Evolutionary conservation across 1,140 invertebrate genomes (phyloP).

Genomic region (Branchinecta lynchi): DNA sequence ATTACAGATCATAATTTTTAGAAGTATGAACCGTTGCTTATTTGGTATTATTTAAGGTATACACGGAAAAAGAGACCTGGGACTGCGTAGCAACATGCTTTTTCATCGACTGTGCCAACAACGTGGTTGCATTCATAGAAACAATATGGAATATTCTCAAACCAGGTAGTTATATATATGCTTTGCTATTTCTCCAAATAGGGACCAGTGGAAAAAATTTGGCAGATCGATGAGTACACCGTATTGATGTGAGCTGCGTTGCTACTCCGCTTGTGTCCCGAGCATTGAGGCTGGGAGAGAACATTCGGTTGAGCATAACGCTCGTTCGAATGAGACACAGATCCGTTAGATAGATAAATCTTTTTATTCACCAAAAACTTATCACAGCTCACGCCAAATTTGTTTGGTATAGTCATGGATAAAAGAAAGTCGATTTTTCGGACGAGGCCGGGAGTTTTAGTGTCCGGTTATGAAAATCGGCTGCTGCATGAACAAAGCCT

Average conservation of each 20-base stretch:
- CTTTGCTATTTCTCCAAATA: conserved; percentile 10
- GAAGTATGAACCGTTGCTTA: background rate
- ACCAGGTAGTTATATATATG: conserved; percentile 38
- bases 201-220: background rate
- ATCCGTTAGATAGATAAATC: too few relatives aligned
- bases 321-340: too few relatives aligned
- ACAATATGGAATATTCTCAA: conserved; percentile 81
- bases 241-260: background rate
- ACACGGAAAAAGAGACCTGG: conserved; percentile 57
- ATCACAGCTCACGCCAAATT: too few relatives aligned
- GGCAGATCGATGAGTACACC: background rate
- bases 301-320: too few relatives aligned
- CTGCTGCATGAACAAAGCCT: too few relatives aligned
- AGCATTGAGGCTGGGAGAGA: background rate
- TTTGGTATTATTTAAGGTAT: conserved; percentile 40
- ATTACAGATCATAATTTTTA: conserved; percentile 20
- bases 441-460: too few relatives aligned
- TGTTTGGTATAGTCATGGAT: too few relatives aligned
- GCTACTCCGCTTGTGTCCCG: background rate
- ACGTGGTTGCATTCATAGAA: conserved; percentile 87
- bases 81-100: conserved; percentile 91
- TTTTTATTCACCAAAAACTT: too few relatives aligned
- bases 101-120: conserved; percentile 95
- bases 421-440: too few relatives aligned
- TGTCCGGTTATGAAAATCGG: too few relatives aligned